These are phyloP conservation scores for Aphis gossypii DNA, from an alignment of 1,140 invertebrate species.

Conservation along the genomic window DNA sequence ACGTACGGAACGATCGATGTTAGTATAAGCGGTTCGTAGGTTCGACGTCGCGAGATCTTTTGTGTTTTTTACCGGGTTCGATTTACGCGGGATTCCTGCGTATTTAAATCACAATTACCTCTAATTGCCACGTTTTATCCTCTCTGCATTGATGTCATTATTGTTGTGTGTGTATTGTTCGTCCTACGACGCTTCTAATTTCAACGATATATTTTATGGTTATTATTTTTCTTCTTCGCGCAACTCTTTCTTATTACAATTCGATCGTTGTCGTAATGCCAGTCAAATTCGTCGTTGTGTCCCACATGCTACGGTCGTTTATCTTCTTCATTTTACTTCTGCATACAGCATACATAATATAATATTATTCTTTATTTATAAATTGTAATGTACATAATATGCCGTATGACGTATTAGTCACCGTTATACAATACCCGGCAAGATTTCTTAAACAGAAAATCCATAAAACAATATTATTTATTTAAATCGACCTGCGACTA, in stretches of 20 bases:
- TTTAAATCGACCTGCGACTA: background rate
- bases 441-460: background rate
- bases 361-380: background rate
- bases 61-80: background rate
- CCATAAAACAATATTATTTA: background rate
- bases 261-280: background rate
- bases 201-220: background rate
- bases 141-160: background rate
- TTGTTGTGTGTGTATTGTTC: background rate
- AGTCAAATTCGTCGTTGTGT: background rate
- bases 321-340: background rate
- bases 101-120: slow-evolving; percentile 38
- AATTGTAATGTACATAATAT: background rate
- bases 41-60: background rate
- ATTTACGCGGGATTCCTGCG: background rate
- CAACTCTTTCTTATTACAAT: background rate
- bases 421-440: background rate
- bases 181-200: background rate
- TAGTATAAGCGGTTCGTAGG: background rate
- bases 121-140: slow-evolving; percentile 29
- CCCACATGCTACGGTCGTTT: background rate
- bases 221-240: background rate
- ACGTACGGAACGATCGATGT: background rate
- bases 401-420: background rate
- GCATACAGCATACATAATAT: background rate